Base-by-base conservation (phyloP, 2,888 invertebrate species). In the Phania funesta region DNA sequence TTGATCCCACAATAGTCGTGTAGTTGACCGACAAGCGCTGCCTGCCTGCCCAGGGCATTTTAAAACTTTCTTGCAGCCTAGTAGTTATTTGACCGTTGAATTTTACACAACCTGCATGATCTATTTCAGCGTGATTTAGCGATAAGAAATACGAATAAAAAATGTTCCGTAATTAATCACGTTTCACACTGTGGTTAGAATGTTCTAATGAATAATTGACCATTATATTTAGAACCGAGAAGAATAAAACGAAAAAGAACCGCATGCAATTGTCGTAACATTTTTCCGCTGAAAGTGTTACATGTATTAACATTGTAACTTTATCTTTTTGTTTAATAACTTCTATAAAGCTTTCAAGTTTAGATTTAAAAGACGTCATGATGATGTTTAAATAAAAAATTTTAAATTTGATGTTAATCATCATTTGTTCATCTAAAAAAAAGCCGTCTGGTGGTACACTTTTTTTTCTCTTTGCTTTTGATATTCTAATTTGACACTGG, bases 181-280 rank as follows among this genome's bases (percentile, higher is more conserved):
- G 62, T 56, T 70, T 77, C 38, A 38, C 62, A 6, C 60, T 65
- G 48, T 24, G 38, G 11, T 64, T 52, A 20, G n/a, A n/a, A 56
- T 46, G 35, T 48, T 44, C 26, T 32, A 54, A 54, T 35, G n/a
- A 68, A 70, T 80, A 76, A 80, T 76, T 76, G 75, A 56, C 46
- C 58, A 58, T 68, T 54, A 18, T 32, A 11, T 18, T n/a, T 44
- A 44, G 20, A 60, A 16, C 24, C 8, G n/a, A 35, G 16, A 29
- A 48, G 26, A 58, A 60, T 35, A 16, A 35, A 35, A 35, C 5
- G 7, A 16, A 24, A 16, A 11, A 13, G 46, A 35, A 20, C 16
- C 41, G 8, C 50, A 67, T 73, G 35, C 65, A 68, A 73, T 2
- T 0, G 1, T 44, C 54, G 7, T 29, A 65, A 56, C 24, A 26